Conservation (phyloP, 1,140 invertebrate species). For the Hyles euphorbiae region DNA sequence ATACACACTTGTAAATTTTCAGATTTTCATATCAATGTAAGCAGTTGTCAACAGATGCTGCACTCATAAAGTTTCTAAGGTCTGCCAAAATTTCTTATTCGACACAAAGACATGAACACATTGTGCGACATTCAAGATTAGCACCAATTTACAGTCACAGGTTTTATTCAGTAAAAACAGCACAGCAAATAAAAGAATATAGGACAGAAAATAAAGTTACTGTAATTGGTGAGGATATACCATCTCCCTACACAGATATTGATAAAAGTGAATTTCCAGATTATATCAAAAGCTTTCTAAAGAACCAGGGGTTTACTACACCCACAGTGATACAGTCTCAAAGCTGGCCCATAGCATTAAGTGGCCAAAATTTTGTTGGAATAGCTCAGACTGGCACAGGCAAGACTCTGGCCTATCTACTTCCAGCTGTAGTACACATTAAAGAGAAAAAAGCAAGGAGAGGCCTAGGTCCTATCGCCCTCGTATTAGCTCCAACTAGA, state of each 20-base stretch:
- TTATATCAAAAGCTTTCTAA: conserved; percentile 83
- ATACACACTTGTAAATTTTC: conserved; percentile 14
- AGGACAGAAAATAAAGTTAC: conserved; percentile 61
- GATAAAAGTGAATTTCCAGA: conserved; percentile 87
- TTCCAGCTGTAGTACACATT: conserved; percentile 93
- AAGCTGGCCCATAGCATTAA: conserved; percentile 93
- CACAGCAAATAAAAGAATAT: conserved; percentile 42
- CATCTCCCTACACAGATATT: conserved; percentile 68
- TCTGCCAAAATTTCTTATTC: background rate
- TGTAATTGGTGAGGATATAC: conserved; percentile 57
- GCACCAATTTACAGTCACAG: conserved; percentile 14
- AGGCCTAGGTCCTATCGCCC: conserved; percentile 90
- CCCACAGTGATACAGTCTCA: conserved; percentile 93
- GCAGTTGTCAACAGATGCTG: conserved; percentile 11
- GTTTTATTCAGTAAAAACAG: conserved; percentile 50
- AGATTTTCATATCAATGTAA: conserved; percentile 25
- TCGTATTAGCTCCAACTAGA: conserved; percentile 94
- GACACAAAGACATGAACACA: background rate
- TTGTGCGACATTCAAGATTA: background rate
- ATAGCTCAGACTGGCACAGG: conserved; percentile 96
- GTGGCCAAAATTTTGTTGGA: conserved; percentile 93
- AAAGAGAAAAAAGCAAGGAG: conserved; percentile 87
- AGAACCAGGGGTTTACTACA: conserved; percentile 84
- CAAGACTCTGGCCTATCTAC: conserved; percentile 89
- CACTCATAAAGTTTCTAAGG: conserved; percentile 3